These are phyloP conservation scores for Scaptodrosophila latifasciaeformis DNA, from an alignment of 2,888 invertebrate species.

Conservation along the genomic window DNA sequence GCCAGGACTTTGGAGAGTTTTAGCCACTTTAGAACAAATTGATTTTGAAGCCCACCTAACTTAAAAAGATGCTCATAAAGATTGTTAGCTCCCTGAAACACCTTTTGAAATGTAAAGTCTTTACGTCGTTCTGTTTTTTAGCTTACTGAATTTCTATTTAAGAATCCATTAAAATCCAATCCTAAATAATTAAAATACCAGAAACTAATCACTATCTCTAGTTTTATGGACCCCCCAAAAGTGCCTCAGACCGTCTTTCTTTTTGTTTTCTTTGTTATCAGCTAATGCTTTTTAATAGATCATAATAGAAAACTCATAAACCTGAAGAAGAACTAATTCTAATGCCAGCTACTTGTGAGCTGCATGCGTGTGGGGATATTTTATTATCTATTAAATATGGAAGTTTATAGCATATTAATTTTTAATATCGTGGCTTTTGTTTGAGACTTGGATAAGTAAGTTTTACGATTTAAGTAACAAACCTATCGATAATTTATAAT, in stretches of 20 bases:
- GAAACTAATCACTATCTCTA: too few species aligned
- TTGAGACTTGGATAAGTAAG: constrained; percentile 40
- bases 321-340: constrained; percentile 23
- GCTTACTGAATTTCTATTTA: too few species aligned
- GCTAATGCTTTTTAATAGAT: constrained; percentile 57
- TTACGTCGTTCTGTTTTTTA: too few species aligned
- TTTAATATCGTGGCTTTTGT: constrained; percentile 23
- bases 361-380: constrained; percentile 29
- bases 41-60: too few species aligned
- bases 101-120: too few species aligned
- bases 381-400: constrained; percentile 15
- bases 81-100: too few species aligned
- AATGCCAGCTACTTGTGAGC: constrained; percentile 12
- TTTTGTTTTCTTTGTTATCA: constrained; percentile 40
- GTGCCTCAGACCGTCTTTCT: not conserved
- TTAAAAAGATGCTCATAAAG: too few species aligned
- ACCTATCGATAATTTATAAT: constrained; percentile 15
- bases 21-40: too few species aligned
- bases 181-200: too few species aligned
- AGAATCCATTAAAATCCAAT: too few species aligned
- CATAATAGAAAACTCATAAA: constrained; percentile 50
- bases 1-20: too few species aligned
- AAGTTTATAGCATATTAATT: constrained; percentile 27
- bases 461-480: constrained; percentile 37
- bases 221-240: not conserved